phyloP scores from a whole-genome alignment of 2,888 invertebrate genomes.

The Lochmaea crataegi region DNA sequence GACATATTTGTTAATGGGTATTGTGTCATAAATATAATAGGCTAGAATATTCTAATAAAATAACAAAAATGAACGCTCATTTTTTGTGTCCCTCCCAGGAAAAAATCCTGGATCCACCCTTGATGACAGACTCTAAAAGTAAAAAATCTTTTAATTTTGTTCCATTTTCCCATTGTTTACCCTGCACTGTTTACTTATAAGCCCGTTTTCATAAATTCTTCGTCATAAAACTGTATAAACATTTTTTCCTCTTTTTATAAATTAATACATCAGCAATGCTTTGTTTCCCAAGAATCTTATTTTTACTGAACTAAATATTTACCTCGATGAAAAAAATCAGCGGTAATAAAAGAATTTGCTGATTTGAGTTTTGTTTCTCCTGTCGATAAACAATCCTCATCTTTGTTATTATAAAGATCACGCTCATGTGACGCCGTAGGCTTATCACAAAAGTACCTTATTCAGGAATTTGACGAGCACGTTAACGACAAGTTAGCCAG shows the following conservation, averaged over 20 bases:
- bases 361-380: not conserved
- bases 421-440: conserved; percentile 4
- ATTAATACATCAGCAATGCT: conserved; percentile 1
- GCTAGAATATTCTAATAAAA: too few relatives aligned
- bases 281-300: not conserved
- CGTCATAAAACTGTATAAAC: not conserved
- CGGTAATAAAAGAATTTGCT: not conserved
- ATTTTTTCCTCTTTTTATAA: not conserved
- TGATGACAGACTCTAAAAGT: too few relatives aligned
- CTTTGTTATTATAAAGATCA: conserved; percentile 2
- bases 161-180: too few relatives aligned
- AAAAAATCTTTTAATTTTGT: too few relatives aligned
- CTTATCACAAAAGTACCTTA: conserved; percentile 8
- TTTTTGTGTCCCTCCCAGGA: too few relatives aligned
- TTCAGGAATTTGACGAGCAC: conserved; percentile 5
- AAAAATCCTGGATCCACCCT: too few relatives aligned
- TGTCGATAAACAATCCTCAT: conserved; percentile 1
- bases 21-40: too few relatives aligned
- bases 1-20: too few relatives aligned
- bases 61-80: too few relatives aligned
- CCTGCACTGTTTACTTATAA: too few relatives aligned
- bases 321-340: not conserved
- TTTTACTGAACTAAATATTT: not conserved
- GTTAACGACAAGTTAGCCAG: conserved; percentile 20
- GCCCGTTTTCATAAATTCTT: not conserved